Evolutionary conservation across 2,888 invertebrate species (phyloP).

Genomic region (Phania funesta): DNA sequence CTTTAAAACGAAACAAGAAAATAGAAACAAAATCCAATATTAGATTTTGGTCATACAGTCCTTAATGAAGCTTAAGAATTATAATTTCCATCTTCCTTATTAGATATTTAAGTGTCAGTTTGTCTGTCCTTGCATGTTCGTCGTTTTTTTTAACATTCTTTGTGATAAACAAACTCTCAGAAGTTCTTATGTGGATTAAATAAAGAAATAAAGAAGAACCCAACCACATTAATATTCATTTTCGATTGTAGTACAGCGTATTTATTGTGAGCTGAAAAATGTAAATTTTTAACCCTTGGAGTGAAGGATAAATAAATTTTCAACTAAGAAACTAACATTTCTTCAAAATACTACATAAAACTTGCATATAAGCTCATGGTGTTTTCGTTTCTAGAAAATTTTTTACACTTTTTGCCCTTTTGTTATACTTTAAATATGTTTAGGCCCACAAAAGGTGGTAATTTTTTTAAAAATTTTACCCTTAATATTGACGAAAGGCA

Average conservation of each 20-base stretch:
- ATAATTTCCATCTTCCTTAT: constrained; percentile 2
- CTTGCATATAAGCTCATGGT: no score
- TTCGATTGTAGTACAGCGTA: constrained; percentile 32
- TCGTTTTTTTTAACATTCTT: constrained; percentile 27
- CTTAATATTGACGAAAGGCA: no score
- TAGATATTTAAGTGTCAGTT: constrained; percentile 15
- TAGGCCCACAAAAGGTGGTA: no score
- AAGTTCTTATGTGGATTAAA: constrained; percentile 37
- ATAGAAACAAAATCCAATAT: neutral
- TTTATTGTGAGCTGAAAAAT: constrained; percentile 15
- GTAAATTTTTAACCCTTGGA: constrained; percentile 23
- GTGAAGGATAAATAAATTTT: neutral
- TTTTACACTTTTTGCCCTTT: no score
- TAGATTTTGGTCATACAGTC: constrained; percentile 1
- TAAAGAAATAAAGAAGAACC: neutral
- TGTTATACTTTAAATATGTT: no score
- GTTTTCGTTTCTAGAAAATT: no score
- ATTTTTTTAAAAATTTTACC: no score
- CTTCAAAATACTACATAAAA: no score
- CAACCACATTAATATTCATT: constrained; percentile 45
- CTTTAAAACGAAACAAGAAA: neutral
- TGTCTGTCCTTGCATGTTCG: constrained; percentile 15
- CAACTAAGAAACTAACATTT: no score
- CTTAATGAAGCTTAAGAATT: neutral
- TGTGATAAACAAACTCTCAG: constrained; percentile 44